Conservation (phyloP, 2,888 invertebrate species). For the Luperina testacea region DNA sequence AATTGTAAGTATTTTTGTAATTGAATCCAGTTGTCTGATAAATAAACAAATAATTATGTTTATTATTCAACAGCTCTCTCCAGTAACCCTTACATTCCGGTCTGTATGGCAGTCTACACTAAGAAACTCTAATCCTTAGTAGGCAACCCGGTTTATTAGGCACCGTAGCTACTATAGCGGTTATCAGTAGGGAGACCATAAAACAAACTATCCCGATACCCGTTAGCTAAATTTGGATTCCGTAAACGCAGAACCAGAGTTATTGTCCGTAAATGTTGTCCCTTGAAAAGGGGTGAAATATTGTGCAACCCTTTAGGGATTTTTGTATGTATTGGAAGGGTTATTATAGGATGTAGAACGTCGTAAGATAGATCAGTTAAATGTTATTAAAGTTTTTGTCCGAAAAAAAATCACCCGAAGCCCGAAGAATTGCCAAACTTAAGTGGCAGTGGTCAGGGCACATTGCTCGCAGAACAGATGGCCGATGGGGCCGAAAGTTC, state of each 20-base stretch:
- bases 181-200: constrained; percentile 70
- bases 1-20: no score
- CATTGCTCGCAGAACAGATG: no score
- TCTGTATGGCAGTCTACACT: constrained; percentile 16
- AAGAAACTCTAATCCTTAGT: constrained; percentile 34
- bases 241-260: constrained; percentile 41
- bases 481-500: no score
- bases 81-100: background rate
- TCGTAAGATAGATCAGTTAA: background rate
- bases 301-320: constrained; percentile 32
- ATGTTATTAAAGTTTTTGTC: background rate
- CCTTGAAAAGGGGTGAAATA: constrained; percentile 55
- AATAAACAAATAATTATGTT: background rate
- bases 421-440: no score
- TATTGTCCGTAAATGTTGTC: constrained; percentile 61
- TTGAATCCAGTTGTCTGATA: background rate
- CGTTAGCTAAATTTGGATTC: constrained; percentile 53
- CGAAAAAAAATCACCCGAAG: no score
- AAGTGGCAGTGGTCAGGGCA: no score
- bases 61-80: background rate
- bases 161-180: constrained; percentile 56
- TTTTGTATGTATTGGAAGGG: constrained; percentile 46
- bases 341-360: constrained; percentile 20
- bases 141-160: constrained; percentile 51
- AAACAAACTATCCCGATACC: constrained; percentile 53